phyloP scores from a whole-genome alignment of 1,140 invertebrate genomes.

The Parasteatoda tepidariorum region DNA sequence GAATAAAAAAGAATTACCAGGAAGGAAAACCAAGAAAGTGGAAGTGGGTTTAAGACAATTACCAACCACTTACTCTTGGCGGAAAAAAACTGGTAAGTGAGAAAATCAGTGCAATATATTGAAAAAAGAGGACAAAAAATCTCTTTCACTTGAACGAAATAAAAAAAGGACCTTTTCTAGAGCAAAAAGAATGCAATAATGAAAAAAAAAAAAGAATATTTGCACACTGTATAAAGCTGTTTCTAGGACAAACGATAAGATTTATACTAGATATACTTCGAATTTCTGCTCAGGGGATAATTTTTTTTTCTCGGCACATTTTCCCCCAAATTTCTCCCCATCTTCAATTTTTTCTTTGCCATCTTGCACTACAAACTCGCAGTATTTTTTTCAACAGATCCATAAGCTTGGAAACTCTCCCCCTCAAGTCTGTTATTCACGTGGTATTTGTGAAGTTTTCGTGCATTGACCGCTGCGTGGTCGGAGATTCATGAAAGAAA shows the following conservation, averaged over 20 bases:
- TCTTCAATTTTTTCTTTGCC: too few species aligned
- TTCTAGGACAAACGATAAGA: conserved; percentile 15
- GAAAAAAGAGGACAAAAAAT: conserved; percentile 6
- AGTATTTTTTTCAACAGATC: too few species aligned
- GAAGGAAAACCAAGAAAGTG: neutral
- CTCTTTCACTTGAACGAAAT: neutral
- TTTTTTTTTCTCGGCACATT: conserved; percentile 12
- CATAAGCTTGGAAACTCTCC: too few species aligned
- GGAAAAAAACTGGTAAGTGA: neutral
- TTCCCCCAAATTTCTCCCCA: too few species aligned
- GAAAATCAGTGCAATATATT: conserved; percentile 7
- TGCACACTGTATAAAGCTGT: neutral
- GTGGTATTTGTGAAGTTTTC: too few species aligned
- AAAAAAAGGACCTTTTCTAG: neutral
- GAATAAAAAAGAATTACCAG: neutral
- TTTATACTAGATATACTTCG: conserved; percentile 35
- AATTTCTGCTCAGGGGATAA: conserved; percentile 21
- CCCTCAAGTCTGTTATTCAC: too few species aligned
- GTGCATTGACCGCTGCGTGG: too few species aligned
- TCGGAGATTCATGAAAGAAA: too few species aligned
- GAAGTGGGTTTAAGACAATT: conserved; percentile 46
- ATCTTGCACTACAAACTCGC: too few species aligned
- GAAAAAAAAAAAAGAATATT: neutral
- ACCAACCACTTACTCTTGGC: conserved; percentile 21
- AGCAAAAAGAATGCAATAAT: neutral